phyloP scores from a whole-genome alignment of 2,888 invertebrate genomes.

The Heteromyza rotundicornis region DNA sequence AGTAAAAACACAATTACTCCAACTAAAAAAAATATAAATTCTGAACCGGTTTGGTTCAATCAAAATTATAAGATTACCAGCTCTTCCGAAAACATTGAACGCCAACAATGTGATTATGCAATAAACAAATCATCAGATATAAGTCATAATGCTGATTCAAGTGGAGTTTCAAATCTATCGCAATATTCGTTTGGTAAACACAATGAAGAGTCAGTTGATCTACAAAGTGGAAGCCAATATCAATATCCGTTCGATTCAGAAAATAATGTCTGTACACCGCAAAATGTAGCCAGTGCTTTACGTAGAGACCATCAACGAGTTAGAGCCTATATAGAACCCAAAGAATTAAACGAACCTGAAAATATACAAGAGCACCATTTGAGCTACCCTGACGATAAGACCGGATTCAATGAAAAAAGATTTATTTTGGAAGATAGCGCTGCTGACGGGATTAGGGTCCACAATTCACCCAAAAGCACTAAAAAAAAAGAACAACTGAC shows the following conservation, averaged over 20 bases:
- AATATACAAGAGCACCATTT: constrained; percentile 33
- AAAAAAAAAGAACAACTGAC: too few species aligned
- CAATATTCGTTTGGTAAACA: constrained; percentile 46
- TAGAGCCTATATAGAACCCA: constrained; percentile 35
- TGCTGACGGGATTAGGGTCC: too few species aligned
- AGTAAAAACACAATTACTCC: too few species aligned
- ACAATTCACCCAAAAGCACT: too few species aligned
- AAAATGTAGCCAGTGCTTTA: constrained; percentile 51
- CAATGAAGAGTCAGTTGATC: constrained; percentile 28
- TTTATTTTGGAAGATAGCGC: too few species aligned
- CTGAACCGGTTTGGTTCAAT: too few species aligned
- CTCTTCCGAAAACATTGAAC: too few species aligned
- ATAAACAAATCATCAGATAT: constrained; percentile 35
- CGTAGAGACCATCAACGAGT: constrained; percentile 40
- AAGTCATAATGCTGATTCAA: constrained; percentile 42
- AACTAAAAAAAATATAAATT: too few species aligned
- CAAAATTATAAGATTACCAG: too few species aligned
- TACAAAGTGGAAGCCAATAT: constrained; percentile 28
- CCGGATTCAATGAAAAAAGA: too few species aligned
- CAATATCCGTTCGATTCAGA: constrained; percentile 32
- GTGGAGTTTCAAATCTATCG: constrained; percentile 45
- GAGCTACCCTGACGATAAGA: constrained; percentile 32
- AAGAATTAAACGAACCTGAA: constrained; percentile 46
- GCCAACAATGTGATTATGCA: too few species aligned
- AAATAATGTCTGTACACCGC: constrained; percentile 46